phyloP scores from a whole-genome alignment of 2,797 vertebrate species.

The Yasuhikotakia modesta region DNA sequence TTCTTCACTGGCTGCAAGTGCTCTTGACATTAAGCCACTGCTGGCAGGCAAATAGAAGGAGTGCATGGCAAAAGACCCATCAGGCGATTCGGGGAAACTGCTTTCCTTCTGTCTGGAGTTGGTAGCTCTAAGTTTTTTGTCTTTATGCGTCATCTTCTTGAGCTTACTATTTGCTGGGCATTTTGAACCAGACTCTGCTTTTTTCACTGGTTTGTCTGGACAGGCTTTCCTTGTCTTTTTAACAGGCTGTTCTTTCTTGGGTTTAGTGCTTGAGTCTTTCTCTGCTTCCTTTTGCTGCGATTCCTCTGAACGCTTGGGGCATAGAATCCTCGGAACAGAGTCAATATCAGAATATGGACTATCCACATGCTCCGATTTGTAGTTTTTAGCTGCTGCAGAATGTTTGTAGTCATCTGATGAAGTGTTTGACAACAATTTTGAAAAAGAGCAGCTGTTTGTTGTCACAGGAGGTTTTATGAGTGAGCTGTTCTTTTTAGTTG shows the following conservation, averaged over 20 bases:
- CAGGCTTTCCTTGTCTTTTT: slow-evolving; percentile 41
- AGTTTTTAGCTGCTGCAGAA: slow-evolving; percentile 52
- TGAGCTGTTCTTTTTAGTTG: slow-evolving; percentile 72
- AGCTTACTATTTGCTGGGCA: slow-evolving; percentile 41
- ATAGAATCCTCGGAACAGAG: slow-evolving; percentile 74
- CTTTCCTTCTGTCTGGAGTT: slow-evolving; percentile 52
- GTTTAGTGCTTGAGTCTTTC: slow-evolving; percentile 47
- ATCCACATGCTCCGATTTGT: slow-evolving; percentile 70
- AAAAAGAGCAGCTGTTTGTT: slow-evolving; percentile 64
- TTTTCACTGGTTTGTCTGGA: slow-evolving; percentile 30
- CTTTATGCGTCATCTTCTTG: slow-evolving; percentile 43
- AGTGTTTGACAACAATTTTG: slow-evolving; percentile 59
- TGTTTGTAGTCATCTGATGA: slow-evolving; percentile 43
- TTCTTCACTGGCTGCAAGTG: slow-evolving; percentile 71
- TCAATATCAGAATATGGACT: slow-evolving; percentile 77
- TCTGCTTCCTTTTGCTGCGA: slow-evolving; percentile 40
- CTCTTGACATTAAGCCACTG: slow-evolving; percentile 73
- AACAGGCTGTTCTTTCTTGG: slow-evolving; percentile 11
- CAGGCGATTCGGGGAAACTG: slow-evolving; percentile 48
- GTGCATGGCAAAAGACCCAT: slow-evolving; percentile 66
- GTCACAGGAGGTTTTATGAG: slow-evolving; percentile 72
- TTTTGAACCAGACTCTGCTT: slow-evolving; percentile 1
- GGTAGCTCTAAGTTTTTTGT: slow-evolving; percentile 29
- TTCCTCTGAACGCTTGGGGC: slow-evolving; percentile 71
- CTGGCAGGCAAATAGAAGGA: slow-evolving; percentile 72